These are phyloP conservation scores for Dinocampus coccinellae DNA, from an alignment of 2,888 invertebrate genomes.

Conservation along the genomic window DNA sequence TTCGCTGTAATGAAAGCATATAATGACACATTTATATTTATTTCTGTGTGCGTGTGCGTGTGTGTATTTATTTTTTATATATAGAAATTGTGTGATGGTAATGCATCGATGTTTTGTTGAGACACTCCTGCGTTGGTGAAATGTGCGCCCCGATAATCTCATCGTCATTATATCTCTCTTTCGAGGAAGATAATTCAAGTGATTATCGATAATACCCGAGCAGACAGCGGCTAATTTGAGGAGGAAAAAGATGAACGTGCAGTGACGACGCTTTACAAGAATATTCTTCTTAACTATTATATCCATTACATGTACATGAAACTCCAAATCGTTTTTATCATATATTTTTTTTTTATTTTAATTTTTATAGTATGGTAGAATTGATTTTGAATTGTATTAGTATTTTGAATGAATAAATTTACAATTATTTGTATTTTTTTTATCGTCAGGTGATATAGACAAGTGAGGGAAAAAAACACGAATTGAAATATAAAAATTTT, in stretches of 20 bases:
- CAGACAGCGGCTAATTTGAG: background rate
- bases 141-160: conserved; percentile 38
- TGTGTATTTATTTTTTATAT: too few relatives aligned
- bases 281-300: background rate
- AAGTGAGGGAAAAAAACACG: too few relatives aligned
- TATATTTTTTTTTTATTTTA: background rate
- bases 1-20: conserved; percentile 38
- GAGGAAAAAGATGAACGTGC: conserved; percentile 9
- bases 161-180: conserved; percentile 37
- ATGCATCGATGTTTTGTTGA: conserved; percentile 26
- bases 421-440: too few relatives aligned
- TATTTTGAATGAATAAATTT: too few relatives aligned
- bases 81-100: too few relatives aligned
- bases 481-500: too few relatives aligned
- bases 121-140: conserved; percentile 38
- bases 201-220: conserved; percentile 32
- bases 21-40: conserved; percentile 36
- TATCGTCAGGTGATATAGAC: too few relatives aligned
- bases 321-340: background rate
- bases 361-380: too few relatives aligned
- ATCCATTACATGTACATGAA: background rate
- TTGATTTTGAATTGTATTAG: too few relatives aligned
- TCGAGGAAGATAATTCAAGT: conserved; percentile 29
- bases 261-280: background rate
- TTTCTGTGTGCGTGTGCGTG: background rate